A percentile compares a stretch with the other conserved stretches of the same genome.
Conservation (phyloP, 2,113 vertebrate genomes). For the Candoia aspera region DNA sequence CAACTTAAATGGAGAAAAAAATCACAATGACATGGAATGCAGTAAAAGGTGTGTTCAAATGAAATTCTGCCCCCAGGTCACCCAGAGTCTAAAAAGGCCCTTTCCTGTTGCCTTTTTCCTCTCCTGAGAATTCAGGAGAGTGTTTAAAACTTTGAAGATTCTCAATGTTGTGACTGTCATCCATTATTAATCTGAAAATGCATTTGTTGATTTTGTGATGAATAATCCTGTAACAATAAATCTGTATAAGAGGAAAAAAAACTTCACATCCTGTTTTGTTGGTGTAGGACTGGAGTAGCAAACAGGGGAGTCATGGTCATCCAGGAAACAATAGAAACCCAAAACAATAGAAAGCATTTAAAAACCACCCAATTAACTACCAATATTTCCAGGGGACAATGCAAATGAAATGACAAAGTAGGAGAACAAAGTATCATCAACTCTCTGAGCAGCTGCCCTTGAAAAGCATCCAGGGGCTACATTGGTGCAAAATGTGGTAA, state of each 20-base stretch:
- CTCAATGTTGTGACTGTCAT: slow-evolving; percentile 55
- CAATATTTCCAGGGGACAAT: slow-evolving; percentile 32
- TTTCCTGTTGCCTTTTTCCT: too few relatives aligned
- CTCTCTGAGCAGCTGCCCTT: slow-evolving; percentile 1
- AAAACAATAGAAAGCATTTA: slow-evolving; percentile 25
- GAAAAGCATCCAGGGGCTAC: too few relatives aligned
- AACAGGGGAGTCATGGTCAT: slow-evolving; percentile 57
- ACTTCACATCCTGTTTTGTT: slow-evolving; percentile 58
- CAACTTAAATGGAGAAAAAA: too few relatives aligned
- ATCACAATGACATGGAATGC: too few relatives aligned
- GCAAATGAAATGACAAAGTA: slow-evolving; percentile 52
- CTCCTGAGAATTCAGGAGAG: too few relatives aligned
- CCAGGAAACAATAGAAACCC: slow-evolving; percentile 61
- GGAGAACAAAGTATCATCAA: slow-evolving; percentile 32
- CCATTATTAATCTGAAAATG: slow-evolving; percentile 67
- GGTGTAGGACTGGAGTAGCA: slow-evolving; percentile 60
- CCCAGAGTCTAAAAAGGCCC: too few relatives aligned
- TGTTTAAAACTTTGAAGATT: slow-evolving; percentile 57
- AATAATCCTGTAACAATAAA: slow-evolving; percentile 67
- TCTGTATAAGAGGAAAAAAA: slow-evolving; percentile 35
- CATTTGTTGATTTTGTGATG: slow-evolving; percentile 59
- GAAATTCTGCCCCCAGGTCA: too few relatives aligned
- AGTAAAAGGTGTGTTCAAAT: too few relatives aligned
- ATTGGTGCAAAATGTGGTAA: too few relatives aligned
- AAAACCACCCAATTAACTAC: slow-evolving; percentile 51